Evolutionary conservation across 2,113 vertebrate genomes (phyloP), one percentile per base, ranked within the genome.

Genomic region (Epinephelus fuscoguttatus): DNA sequence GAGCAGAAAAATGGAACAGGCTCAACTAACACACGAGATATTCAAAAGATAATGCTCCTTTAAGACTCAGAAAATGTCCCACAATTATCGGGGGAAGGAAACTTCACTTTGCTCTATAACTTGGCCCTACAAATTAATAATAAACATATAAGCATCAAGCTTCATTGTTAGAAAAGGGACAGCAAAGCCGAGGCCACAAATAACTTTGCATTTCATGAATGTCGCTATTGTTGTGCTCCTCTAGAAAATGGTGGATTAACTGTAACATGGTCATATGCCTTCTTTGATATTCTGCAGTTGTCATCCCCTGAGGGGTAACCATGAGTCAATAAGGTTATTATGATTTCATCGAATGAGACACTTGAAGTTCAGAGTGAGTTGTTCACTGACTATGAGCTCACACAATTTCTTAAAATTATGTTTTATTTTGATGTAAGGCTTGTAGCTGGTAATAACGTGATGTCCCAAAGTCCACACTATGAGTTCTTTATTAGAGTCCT

Each of bases 251-350:
- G 21, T 56, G 15, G 73, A 52, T 75, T 53, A 74, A 81, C 82
- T 81, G 21, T 60, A 60, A 80, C 60, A 72, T 66, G 77, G 74
- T 89, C 90, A 91, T 78, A 84, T 84, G 88, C 63, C 67, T 78
- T 73, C 71, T 75, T 73, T 56, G 19, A 76, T 56, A 42, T 75
- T 90, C 68, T 64, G 64, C 33, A 50, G 61, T 66, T 30, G n/a
- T 56, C 11, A 33, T 42, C 30, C 47, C 77, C 59, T 73, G 0
- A 30, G 45, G 87, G 87, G 64, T 68, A 55, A 74, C 53, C 68
- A 82, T 80, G 68, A 55, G 59, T 53, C n/a, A 45, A 45, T 9
- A 45, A 12, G 42, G 42, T 45, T 12, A 45, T 45, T 45, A 45
- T 11, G 42, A 45, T 45, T 45, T 45, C 42, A 45, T 55, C 25